Evolutionary conservation across 1,140 invertebrate species (phyloP).

Genomic region (Sminthurinus signatus): DNA sequence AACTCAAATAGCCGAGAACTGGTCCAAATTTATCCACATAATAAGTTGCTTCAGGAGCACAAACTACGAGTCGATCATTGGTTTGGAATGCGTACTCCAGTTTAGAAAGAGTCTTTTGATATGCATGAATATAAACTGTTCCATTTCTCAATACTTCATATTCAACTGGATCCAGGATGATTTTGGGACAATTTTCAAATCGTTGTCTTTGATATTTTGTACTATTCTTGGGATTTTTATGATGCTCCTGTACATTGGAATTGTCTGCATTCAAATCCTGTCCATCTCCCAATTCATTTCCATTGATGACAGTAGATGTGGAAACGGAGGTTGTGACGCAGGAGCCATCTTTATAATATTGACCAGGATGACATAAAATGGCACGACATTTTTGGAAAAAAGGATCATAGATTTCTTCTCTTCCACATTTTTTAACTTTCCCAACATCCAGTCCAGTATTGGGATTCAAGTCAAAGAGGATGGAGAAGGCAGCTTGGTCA

Average conservation of each 20-base stretch:
- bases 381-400: slow-evolving; percentile 50
- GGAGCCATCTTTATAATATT: slow-evolving; percentile 36
- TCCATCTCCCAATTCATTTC: slow-evolving; percentile 14
- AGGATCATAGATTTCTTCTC: slow-evolving; percentile 50
- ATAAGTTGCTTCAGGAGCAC: slow-evolving; percentile 27
- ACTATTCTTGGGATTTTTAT: slow-evolving; percentile 1
- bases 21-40: slow-evolving; percentile 47
- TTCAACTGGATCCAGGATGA: slow-evolving; percentile 47
- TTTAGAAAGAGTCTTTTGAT: slow-evolving; percentile 44
- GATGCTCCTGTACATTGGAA: slow-evolving; percentile 23
- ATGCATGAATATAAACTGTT: slow-evolving; percentile 46
- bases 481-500: slow-evolving; percentile 48
- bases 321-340: slow-evolving; percentile 27
- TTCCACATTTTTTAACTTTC: slow-evolving; percentile 42
- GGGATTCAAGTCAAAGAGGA: slow-evolving; percentile 51
- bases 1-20: slow-evolving; percentile 48
- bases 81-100: slow-evolving; percentile 43
- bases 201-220: slow-evolving; percentile 5
- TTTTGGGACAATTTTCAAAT: slow-evolving; percentile 46
- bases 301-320: slow-evolving; percentile 11
- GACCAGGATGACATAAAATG: slow-evolving; percentile 44
- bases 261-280: slow-evolving; percentile 13
- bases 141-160: slow-evolving; percentile 46
- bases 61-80: slow-evolving; percentile 36
- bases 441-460: slow-evolving; percentile 46